A percentile compares a stretch with the other conserved stretches of the same genome.
Conservation (phyloP, 2,888 invertebrate genomes). For the Tenthredo livida region DNA sequence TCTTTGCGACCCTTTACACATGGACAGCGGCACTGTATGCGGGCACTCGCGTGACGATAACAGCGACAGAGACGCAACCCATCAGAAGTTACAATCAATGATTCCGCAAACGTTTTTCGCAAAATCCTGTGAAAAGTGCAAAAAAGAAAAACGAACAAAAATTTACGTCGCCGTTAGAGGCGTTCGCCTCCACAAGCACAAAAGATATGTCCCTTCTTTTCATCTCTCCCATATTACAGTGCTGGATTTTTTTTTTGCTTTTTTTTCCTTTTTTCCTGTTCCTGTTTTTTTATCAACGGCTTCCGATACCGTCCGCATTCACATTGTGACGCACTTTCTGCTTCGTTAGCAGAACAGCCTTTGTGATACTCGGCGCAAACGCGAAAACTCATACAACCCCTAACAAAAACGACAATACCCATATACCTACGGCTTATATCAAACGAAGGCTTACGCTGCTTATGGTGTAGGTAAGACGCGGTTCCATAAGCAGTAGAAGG, state of each 20-base stretch:
- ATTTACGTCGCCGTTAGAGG: constrained; percentile 5
- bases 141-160: neutral
- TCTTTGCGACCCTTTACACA: constrained; percentile 7
- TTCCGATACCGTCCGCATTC: constrained; percentile 21
- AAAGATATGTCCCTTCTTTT: constrained; percentile 26
- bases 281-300: neutral
- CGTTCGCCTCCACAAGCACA: neutral
- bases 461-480: neutral
- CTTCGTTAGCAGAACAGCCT: constrained; percentile 18
- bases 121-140: neutral
- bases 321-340: constrained; percentile 12
- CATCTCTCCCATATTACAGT: neutral
- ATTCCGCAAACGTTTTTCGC: neutral
- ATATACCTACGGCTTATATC: neutral
- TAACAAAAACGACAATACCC: neutral
- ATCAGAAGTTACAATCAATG: constrained; percentile 4
- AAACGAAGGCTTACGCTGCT: neutral
- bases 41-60: neutral
- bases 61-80: neutral
- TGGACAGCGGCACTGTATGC: neutral
- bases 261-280: neutral
- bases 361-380: neutral
- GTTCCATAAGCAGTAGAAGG: neutral
- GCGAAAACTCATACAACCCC: neutral
- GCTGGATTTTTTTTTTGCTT: neutral